Percentiles rank a stretch among this genome's conserved stretches.
Conservation (phyloP, 2,888 invertebrate species). For the Syrista parreyssii region DNA sequence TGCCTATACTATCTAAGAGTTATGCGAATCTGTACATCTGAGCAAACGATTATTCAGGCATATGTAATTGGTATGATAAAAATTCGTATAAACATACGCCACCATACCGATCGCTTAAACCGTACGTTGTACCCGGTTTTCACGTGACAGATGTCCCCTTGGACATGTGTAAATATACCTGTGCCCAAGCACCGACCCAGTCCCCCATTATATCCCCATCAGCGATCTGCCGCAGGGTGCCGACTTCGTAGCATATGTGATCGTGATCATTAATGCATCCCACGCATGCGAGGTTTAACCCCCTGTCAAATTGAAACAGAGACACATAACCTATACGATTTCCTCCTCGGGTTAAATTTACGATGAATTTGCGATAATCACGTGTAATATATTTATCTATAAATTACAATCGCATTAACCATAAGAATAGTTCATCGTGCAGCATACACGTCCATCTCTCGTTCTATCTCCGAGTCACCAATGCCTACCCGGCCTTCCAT, state of each 20-base stretch:
- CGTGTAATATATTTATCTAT: background rate
- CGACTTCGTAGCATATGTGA: conserved; percentile 33
- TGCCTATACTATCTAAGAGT: background rate
- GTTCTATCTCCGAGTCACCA: background rate
- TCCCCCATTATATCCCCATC: conserved; percentile 54
- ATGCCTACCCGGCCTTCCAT: background rate
- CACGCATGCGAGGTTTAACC: conserved; percentile 26
- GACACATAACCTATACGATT: background rate
- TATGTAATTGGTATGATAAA: background rate
- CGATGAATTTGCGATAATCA: background rate
- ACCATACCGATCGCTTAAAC: background rate
- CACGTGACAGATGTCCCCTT: conserved; percentile 49
- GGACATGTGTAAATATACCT: conserved; percentile 49
- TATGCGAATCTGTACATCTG: background rate
- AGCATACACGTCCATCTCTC: background rate
- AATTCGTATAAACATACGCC: background rate
- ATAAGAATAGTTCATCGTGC: background rate
- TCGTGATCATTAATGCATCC: conserved; percentile 33
- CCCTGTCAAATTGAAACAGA: background rate
- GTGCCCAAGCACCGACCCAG: conserved; percentile 24
- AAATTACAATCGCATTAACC: background rate
- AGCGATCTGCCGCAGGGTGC: conserved; percentile 39
- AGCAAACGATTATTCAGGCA: background rate
- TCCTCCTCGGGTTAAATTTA: background rate
- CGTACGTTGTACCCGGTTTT: background rate